Evolutionary conservation across 1,140 invertebrate genomes (phyloP).

Genomic region (Oncopodura yosiiana): DNA sequence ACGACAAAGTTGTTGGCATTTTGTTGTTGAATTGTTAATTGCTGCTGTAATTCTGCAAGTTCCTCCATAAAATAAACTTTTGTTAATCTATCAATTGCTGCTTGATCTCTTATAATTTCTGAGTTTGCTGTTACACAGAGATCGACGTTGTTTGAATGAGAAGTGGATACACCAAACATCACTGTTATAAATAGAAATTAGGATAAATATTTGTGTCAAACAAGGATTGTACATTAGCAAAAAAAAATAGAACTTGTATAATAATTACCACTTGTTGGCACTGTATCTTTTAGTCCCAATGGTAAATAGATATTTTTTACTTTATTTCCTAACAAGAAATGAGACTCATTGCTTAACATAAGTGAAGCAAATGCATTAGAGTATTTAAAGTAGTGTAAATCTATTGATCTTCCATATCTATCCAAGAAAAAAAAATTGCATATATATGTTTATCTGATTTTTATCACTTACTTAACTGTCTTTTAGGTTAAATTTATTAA

Average conservation of each 20-base stretch:
- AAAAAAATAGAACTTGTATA: too few species aligned
- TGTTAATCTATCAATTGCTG: conserved; percentile 3
- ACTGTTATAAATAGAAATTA: too few species aligned
- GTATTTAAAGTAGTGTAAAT: conserved; percentile 16
- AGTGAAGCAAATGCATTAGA: conserved; percentile 18
- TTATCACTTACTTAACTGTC: too few species aligned
- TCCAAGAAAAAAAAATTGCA: too few species aligned
- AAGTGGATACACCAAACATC: conserved; percentile 17
- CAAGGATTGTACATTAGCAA: too few species aligned
- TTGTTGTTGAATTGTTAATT: too few species aligned
- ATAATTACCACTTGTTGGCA: conserved; percentile 16
- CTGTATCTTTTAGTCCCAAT: conserved; percentile 12
- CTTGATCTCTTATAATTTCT: conserved; percentile 12
- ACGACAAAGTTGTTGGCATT: too few species aligned
- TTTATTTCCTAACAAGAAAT: conserved; percentile 12
- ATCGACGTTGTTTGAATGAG: conserved; percentile 19
- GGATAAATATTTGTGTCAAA: too few species aligned
- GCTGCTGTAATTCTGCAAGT: conserved; percentile 11
- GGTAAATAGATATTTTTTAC: conserved; percentile 17
- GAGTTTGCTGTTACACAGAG: conserved; percentile 15
- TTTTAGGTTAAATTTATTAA: too few species aligned
- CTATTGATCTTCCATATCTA: conserved; percentile 7
- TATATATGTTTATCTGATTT: too few species aligned
- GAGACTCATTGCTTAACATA: conserved; percentile 8
- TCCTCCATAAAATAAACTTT: conserved; percentile 17